Percentiles rank a stretch among this genome's conserved stretches.
phyloP scores from a whole-genome alignment of 1,140 invertebrate species.

The Stegodyphus dumicola region DNA sequence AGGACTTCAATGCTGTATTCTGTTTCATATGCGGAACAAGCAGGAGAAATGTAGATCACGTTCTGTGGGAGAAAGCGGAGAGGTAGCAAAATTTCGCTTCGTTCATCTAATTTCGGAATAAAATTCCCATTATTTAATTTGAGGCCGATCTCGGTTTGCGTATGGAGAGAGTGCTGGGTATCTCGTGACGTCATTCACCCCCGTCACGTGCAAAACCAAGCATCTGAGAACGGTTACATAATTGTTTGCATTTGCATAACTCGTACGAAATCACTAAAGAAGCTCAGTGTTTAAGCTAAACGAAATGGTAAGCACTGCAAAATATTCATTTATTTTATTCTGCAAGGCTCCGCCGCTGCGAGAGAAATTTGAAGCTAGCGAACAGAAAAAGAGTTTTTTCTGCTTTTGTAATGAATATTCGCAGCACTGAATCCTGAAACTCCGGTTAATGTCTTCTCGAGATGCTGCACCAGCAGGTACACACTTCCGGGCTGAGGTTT shows the following conservation, averaged over 20 bases:
- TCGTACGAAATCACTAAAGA: slow-evolving; percentile 35
- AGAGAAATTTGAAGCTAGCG: slow-evolving; percentile 5
- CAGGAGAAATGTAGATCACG: slow-evolving; percentile 47
- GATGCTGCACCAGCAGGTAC: background rate
- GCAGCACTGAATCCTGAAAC: slow-evolving; percentile 14
- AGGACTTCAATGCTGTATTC: slow-evolving; percentile 10
- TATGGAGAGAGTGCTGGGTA: slow-evolving; percentile 10
- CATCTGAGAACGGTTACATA: slow-evolving; percentile 15
- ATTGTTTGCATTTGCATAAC: slow-evolving; percentile 52
- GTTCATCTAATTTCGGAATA: slow-evolving; percentile 55
- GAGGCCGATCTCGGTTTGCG: slow-evolving; percentile 41
- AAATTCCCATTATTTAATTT: slow-evolving; percentile 60
- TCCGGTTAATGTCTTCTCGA: slow-evolving; percentile 39
- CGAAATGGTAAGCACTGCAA: slow-evolving; percentile 54
- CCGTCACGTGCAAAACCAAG: slow-evolving; percentile 45
- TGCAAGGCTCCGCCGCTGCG: background rate
- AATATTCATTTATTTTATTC: slow-evolving; percentile 54
- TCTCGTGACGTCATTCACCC: slow-evolving; percentile 43
- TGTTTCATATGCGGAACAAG: background rate
- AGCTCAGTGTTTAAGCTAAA: slow-evolving; percentile 45
- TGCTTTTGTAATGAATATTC: slow-evolving; percentile 18
- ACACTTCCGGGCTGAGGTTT: background rate
- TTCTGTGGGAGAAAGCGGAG: slow-evolving; percentile 2
- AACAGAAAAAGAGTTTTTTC: slow-evolving; percentile 30
- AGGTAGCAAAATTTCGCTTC: slow-evolving; percentile 15